Evolutionary conservation across 1,140 invertebrate species (phyloP).

Genomic region (Alviniconcha marisindica): DNA sequence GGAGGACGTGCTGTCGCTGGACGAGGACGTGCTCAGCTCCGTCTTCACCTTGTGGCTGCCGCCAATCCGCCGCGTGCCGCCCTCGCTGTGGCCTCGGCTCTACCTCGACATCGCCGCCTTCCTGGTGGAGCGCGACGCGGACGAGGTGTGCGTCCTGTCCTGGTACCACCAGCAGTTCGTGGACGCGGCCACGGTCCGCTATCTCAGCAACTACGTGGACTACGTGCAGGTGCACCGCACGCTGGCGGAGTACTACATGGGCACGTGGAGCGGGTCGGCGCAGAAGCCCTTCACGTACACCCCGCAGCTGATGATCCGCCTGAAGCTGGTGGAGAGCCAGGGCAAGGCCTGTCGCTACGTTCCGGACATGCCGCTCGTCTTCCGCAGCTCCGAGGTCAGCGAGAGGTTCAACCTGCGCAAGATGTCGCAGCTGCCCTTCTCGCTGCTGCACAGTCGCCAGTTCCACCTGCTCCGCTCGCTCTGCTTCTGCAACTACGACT

Average conservation of each 20-base stretch:
- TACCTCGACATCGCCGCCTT: slow-evolving; percentile 96
- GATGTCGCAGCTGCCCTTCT: slow-evolving; percentile 61
- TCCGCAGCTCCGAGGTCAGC: slow-evolving; percentile 77
- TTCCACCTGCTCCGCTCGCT: slow-evolving; percentile 51
- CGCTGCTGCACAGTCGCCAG: slow-evolving; percentile 51
- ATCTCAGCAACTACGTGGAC: slow-evolving; percentile 96
- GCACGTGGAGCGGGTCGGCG: slow-evolving; percentile 92
- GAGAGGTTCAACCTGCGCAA: slow-evolving; percentile 63
- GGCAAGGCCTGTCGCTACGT: slow-evolving; percentile 97
- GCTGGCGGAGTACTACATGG: slow-evolving; percentile 97
- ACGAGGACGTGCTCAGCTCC: slow-evolving; percentile 68
- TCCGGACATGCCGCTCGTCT: slow-evolving; percentile 93
- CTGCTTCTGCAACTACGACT: slow-evolving; percentile 66
- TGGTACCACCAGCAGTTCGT: slow-evolving; percentile 65
- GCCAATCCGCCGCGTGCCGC: slow-evolving; percentile 60
- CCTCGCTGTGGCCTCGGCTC: slow-evolving; percentile 57
- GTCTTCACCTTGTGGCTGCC: slow-evolving; percentile 53
- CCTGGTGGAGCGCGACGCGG: slow-evolving; percentile 95
- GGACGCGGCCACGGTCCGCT: slow-evolving; percentile 83
- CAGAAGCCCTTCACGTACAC: slow-evolving; percentile 93
- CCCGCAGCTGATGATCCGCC: slow-evolving; percentile 85
- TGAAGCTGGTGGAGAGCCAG: slow-evolving; percentile 81
- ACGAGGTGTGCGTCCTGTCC: slow-evolving; percentile 75
- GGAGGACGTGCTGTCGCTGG: slow-evolving; percentile 70
- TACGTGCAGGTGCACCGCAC: slow-evolving; percentile 95